Evolutionary conservation across 2,888 invertebrate genomes (phyloP), one percentile per base, ranked within the genome.

Genomic region (Craniophora ligustri): DNA sequence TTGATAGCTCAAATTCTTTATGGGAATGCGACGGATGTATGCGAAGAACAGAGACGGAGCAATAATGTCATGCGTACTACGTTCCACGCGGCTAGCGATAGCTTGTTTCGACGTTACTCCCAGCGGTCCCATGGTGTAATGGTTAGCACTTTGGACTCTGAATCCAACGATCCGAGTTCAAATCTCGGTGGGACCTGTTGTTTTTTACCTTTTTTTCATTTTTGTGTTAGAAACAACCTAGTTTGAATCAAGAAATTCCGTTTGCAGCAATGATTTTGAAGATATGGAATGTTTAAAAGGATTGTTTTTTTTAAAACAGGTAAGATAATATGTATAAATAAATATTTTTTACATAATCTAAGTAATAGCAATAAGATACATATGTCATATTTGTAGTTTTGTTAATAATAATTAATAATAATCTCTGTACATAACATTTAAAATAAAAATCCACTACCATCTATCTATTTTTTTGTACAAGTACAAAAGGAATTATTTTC

Each of bases 111-210:
- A 1, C 42, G 0, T 0, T 0, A 0, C 10, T 0, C 0, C 2
- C 60, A 65, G 62, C 75, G 26, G 26, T 26, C 26, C 26, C 26
- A 26, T 90, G 89, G 88, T 88, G 89, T 89, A 89, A 89, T 89
- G 88, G 89, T 89, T 88, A 89, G 90, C 90, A 89, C 89, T 89
- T 88, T 89, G 89, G 89, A 88, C 88, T 88, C 88, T 88, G 87
- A 89, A 86, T 86, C 84, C 86, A 86, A 85, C 86, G 84, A 86
- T 85, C 85, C 85, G 85, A 86, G 86, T 87, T 86, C 85, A 83
- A 87, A 83, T 86, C 85, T 86, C 86, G 86, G 86, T 85, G 84
- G 86, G 85, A 86, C 85, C 84, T 86, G 80, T 64, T 41, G 44
- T 46, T 60, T 60, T 49, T 55, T n/a, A n/a, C n/a, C n/a, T 58